These are phyloP conservation scores for Arnoldichthys spilopterus DNA, from an alignment of 2,797 vertebrate genomes.

Conservation along the genomic window DNA sequence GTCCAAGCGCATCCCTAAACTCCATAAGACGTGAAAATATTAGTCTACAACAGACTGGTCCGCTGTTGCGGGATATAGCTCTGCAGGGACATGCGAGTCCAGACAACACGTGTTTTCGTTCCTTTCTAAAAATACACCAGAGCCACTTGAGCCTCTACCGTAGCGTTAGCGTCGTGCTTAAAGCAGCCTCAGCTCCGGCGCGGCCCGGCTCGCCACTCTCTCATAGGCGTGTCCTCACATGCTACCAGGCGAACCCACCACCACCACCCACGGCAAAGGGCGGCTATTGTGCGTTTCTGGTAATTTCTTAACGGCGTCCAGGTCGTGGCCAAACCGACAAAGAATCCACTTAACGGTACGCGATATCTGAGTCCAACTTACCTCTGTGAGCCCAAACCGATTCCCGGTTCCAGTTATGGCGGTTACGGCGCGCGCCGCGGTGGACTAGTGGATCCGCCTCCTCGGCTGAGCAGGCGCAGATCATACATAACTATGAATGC, in stretches of 20 bases:
- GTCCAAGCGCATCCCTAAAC: too few species aligned
- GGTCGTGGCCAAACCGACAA: too few species aligned
- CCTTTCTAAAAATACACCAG: slow-evolving; percentile 64
- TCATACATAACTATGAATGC: slow-evolving; percentile 49
- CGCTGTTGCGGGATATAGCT: not conserved
- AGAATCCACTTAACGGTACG: too few species aligned
- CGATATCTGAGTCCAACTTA: slow-evolving; percentile 63
- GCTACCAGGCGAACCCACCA: slow-evolving; percentile 30
- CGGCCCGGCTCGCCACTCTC: slow-evolving; percentile 57
- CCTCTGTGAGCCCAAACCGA: slow-evolving; percentile 73
- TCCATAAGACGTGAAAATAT: not conserved
- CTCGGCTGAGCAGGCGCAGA: slow-evolving; percentile 63
- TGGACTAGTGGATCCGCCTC: slow-evolving; percentile 59
- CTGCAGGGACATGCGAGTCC: slow-evolving; percentile 29
- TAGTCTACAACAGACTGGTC: not conserved
- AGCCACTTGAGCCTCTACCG: slow-evolving; percentile 46
- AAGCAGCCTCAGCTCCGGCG: slow-evolving; percentile 47
- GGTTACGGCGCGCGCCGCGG: slow-evolving; percentile 64
- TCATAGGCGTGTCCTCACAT: slow-evolving; percentile 77
- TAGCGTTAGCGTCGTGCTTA: not conserved
- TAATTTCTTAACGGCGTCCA: not conserved
- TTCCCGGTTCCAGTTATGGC: slow-evolving; percentile 73
- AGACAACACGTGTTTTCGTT: slow-evolving; percentile 47
- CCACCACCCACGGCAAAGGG: not conserved
- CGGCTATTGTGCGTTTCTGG: not conserved